Evolutionary conservation across 1,140 invertebrate genomes (phyloP), one percentile per base, ranked within the genome.

Genomic region (Mya arenaria): DNA sequence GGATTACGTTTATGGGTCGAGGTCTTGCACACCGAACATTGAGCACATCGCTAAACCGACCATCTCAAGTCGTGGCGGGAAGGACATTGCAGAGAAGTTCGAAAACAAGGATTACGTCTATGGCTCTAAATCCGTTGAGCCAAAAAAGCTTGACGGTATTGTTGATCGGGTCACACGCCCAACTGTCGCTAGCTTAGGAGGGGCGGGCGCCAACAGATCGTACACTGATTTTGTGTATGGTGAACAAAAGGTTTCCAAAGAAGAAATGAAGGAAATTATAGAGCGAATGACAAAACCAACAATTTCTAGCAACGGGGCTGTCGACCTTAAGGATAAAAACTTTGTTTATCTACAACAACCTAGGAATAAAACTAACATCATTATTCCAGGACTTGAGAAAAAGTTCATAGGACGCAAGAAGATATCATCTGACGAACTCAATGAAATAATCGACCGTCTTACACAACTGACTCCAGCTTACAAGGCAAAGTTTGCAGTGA

Each of bases 401-500:
- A 79, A 86, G 52, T 89, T 87, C 55, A 62, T 87, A 44, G 85
- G 87, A 13, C 52, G 86, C 17, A 85, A 87, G 80, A 82, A 81
- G 36, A 83, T 89, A 2, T 73, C 79, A 10, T 19, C 68, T 0
- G 80, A 86, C 6, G 80, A 89, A 36, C 30, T 91, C 60, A 39
- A 86, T 41, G 78, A 85, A 0, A 89, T 90, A 34, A 86, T 90
- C 25, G 52, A 66, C 4, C 74, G 90, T 2, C 82, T 91, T 0
- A 89, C 86, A 6, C 77, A 78, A 55, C 82, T 89, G 44, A 91
- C 89, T 3, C 86, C 87, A 37, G 89, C 90, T 2, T 90, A 88
- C 65, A 85, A 87, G 30, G 88, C 90, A 23, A 90, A 90, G 78
- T 90, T 86, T 73, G 80, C 86, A 3, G 52, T 69, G 1, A 87